Evolutionary conservation across 92 coral and sea anemone species (phyloP), one percentile per base, ranked within the genome.

Genomic region (Galaxea fascicularis): DNA sequence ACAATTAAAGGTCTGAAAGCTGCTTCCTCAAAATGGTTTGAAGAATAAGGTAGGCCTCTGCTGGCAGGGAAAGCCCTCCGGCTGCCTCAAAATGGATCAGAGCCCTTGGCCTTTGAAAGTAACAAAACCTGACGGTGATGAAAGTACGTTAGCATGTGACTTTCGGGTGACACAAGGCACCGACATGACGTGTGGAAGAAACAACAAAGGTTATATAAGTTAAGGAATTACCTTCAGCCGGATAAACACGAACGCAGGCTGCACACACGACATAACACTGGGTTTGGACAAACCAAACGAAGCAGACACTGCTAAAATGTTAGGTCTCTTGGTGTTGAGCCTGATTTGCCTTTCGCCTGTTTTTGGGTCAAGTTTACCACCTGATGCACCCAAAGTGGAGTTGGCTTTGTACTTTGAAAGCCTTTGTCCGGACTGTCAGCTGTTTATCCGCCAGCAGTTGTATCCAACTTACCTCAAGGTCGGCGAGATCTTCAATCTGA

Each of bases 361-460:
- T 16, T 13, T 58, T 45, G 49, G 28, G 4, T 70, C 78, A 41
- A 54, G 59, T 73, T 39, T 0, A 15, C 26, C 71, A 9, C 27
- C 57, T 62, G 81, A 78, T 12, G 92, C 90, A 22, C 82, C 93
- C 0, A 91, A 90, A 20, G 91, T 93, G 26, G 79, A 66, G 10
- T 22, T 93, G 24, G 83, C 86, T 53, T 57, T 93, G 67, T 93
- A 93, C 83, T 86, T 83, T 65, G 97, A 93, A 82, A 93, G 94
- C 76, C 87, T 90, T 24, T 93, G 97, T 31, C 97, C 97, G 0
- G 90, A 84, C 71, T 93, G 97, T 52, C 91, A 89, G 57, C 27
- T 56, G 20, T 93, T 93, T 68, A 85, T 93, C 26, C 20, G 62
- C 31, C 46, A 83, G 26, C 94, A 90, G 79, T 82, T 93, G 20